Evolutionary conservation across 2,797 vertebrate species (phyloP).

Genomic region (Scleropages formosus): DNA sequence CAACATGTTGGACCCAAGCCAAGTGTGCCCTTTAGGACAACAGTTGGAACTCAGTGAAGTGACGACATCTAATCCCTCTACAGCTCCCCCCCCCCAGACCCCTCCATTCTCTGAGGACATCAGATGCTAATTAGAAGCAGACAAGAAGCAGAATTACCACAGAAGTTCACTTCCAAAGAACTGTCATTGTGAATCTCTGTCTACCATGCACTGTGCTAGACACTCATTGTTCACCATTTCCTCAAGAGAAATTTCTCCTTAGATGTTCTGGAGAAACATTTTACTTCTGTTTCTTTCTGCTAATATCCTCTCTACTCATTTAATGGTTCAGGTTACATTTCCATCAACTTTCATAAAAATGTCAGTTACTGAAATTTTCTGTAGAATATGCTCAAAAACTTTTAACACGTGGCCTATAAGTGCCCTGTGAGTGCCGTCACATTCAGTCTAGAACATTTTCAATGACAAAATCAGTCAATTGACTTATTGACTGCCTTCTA

Average conservation of each 20-base stretch:
- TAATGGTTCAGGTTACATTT: background rate
- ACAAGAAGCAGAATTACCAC: constrained; percentile 48
- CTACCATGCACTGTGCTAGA: constrained; percentile 26
- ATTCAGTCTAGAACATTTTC: too few relatives aligned
- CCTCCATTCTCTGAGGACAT: constrained; percentile 48
- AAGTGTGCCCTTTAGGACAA: constrained; percentile 24
- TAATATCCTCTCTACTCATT: constrained; percentile 19
- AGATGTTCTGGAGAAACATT: constrained; percentile 29
- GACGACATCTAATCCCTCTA: constrained; percentile 43
- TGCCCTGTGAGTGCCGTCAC: too few relatives aligned
- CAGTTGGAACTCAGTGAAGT: constrained; percentile 26
- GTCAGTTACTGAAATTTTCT: constrained; percentile 32
- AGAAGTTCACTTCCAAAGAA: constrained; percentile 51
- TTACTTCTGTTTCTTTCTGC: constrained; percentile 29
- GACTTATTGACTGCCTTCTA: too few relatives aligned
- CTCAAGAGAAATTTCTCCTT: constrained; percentile 41
- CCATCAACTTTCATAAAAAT: background rate
- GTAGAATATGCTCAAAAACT: background rate
- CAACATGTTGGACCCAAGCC: constrained; percentile 3
- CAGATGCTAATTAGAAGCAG: constrained; percentile 64
- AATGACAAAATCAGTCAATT: too few relatives aligned
- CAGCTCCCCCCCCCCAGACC: constrained; percentile 31
- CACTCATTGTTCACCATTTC: constrained; percentile 29
- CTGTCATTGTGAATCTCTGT: constrained; percentile 54
- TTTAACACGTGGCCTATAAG: too few relatives aligned